Evolutionary conservation across 2,113 vertebrate species (phyloP), one percentile per base, ranked within the genome.

Genomic region (Coryphaenoides rupestris): DNA sequence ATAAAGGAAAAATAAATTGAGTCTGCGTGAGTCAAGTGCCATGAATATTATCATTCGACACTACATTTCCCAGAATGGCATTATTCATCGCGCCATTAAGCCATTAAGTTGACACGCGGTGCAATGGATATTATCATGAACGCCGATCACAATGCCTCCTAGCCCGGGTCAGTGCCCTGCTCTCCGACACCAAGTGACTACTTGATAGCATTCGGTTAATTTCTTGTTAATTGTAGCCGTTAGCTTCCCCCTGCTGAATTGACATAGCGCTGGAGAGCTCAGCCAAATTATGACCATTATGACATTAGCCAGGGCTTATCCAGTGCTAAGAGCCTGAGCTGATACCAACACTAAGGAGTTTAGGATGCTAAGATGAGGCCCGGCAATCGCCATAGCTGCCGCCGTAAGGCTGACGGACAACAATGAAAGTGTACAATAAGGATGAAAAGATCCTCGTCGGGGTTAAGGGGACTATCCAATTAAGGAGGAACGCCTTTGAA

Each of bases 281-380:
- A 88, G 84, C 86, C 84, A 84, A 87, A 89, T 89, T 84, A 87
- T 86, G 80, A 81, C 86, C 84, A 86, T 89, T 87, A 89, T 89
- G 86, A 89, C 87, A 87, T 89, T 88, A 89, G 84, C 77, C 72
- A 84, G 80, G 76, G 87, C 87, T 89, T 89, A 89, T 88, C 87
- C 87, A 85, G 77, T 56, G 72, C 86, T 89, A 87, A 88, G 86
- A 87, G 86, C 86, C 79, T 89, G 84, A 89, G 83, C 87, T 84
- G 84, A 88, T 88, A 87, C 87, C 78, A 89, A 88, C 83, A 87
- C 86, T 85, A 86, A 89, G 84, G 84, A 86, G 87, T 87, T 89
- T 86, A 89, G 78, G 82, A 89, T 86, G 83, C 87, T 86, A 83
- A 89, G 84, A 86, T 82, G 84, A 82, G 79, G 77, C 80, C 72